A percentile compares a stretch with the other conserved stretches of the same genome.
Evolutionary conservation across 2,113 vertebrate species (phyloP).

Genomic region (Ictalurus furcatus): DNA sequence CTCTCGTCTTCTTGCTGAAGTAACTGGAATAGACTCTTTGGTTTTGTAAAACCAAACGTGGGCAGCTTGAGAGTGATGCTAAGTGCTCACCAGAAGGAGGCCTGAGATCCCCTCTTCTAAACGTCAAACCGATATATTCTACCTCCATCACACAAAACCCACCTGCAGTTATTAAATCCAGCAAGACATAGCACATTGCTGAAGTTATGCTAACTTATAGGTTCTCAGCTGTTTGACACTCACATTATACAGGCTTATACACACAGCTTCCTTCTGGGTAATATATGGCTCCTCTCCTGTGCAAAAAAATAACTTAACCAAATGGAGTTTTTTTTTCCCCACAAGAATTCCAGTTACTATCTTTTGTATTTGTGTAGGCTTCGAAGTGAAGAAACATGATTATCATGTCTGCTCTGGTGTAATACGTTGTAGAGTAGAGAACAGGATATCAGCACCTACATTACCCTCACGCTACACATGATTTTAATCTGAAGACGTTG

Average conservation of each 20-base stretch:
- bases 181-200: constrained; percentile 13
- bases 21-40: constrained; percentile 40
- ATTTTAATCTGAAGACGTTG: not conserved
- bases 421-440: not conserved
- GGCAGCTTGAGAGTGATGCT: constrained; percentile 39
- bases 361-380: not conserved
- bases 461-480: not conserved
- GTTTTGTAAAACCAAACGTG: constrained; percentile 27
- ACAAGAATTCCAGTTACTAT: constrained; percentile 20
- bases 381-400: not conserved
- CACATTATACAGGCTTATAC: constrained; percentile 30
- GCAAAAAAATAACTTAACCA: constrained; percentile 37
- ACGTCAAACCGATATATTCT: constrained; percentile 37
- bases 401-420: constrained; percentile 1
- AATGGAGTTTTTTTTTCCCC: constrained; percentile 28
- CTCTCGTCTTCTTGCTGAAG: constrained; percentile 16
- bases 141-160: constrained; percentile 25
- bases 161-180: constrained; percentile 33
- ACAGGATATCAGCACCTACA: not conserved
- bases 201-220: constrained; percentile 3
- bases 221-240: constrained; percentile 17
- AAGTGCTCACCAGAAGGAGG: constrained; percentile 41
- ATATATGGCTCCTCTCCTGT: constrained; percentile 50
- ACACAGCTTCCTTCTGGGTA: constrained; percentile 17
- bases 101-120: constrained; percentile 12